Evolutionary conservation across 2,888 invertebrate species (phyloP).

Genomic region (Cylloceria caligata): DNA sequence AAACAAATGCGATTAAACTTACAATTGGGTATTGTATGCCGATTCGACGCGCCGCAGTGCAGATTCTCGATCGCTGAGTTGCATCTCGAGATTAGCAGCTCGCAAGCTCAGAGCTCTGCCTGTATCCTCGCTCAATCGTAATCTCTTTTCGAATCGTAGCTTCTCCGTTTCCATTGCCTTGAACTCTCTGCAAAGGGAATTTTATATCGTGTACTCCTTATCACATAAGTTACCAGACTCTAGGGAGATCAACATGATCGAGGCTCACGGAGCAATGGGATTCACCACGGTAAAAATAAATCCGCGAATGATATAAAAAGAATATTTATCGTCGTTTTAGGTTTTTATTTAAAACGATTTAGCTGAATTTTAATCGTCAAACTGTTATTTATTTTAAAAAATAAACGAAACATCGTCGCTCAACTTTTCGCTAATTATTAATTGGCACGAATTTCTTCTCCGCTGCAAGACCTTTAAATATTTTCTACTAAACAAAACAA

Average conservation of each 20-base stretch:
- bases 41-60: slow-evolving; percentile 76
- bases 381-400: no score
- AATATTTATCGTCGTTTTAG: no score
- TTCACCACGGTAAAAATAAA: neutral
- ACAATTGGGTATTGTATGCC: slow-evolving; percentile 77
- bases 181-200: slow-evolving; percentile 70
- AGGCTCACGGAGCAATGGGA: neutral
- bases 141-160: slow-evolving; percentile 71
- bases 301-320: neutral
- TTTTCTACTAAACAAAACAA: neutral
- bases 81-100: slow-evolving; percentile 73
- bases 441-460: neutral
- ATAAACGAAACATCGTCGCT: no score
- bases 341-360: no score
- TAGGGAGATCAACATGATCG: neutral
- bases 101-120: slow-evolving; percentile 72
- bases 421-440: no score
- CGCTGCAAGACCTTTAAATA: neutral
- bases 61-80: slow-evolving; percentile 76
- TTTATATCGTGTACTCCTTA: neutral
- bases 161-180: slow-evolving; percentile 74
- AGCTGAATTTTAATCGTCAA: no score
- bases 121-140: slow-evolving; percentile 73
- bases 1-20: slow-evolving; percentile 45
- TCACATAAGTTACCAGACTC: neutral